A percentile compares a stretch with the other conserved stretches of the same genome.
Evolutionary conservation across 2,797 vertebrate genomes (phyloP).

Genomic region (Botia almorhae): DNA sequence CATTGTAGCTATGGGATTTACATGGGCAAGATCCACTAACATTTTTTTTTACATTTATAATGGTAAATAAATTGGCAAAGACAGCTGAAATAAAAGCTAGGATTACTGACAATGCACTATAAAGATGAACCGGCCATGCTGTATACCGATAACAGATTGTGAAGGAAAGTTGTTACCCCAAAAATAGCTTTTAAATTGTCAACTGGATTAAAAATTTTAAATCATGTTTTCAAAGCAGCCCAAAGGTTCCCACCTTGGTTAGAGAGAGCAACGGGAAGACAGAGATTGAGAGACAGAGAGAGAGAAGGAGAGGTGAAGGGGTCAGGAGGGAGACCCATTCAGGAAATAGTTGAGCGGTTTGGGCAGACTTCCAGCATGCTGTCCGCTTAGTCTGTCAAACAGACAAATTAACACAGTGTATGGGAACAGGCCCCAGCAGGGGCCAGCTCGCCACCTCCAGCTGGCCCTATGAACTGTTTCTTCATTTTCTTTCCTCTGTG

Average conservation of each 20-base stretch:
- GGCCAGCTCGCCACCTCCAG: constrained; percentile 69
- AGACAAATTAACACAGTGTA: constrained; percentile 78
- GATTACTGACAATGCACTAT: not conserved
- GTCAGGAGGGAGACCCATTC: constrained; percentile 62
- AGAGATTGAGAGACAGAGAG: not conserved
- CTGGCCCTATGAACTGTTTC: constrained; percentile 69
- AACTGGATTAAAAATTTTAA: not conserved
- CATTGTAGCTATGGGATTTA: too few species aligned
- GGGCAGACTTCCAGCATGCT: constrained; percentile 62
- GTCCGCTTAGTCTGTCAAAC: constrained; percentile 72
- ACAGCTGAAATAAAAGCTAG: not conserved
- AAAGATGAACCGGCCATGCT: not conserved
- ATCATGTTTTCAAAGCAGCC: not conserved
- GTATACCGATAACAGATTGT: not conserved
- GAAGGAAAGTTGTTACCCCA: not conserved
- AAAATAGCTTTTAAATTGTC: not conserved
- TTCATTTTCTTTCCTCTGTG: constrained; percentile 33
- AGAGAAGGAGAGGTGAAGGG: constrained; percentile 29
- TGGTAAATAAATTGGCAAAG: not conserved
- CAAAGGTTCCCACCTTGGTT: constrained; percentile 29
- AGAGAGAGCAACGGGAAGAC: constrained; percentile 10
- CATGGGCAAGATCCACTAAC: too few species aligned
- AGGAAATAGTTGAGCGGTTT: constrained; percentile 65
- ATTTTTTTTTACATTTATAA: too few species aligned
- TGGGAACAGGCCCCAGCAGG: constrained; percentile 76